A percentile compares a stretch with the other conserved stretches of the same genome.
These are phyloP conservation scores for Oryzias javanicus DNA, from an alignment of 2,113 vertebrate species.

Conservation along the genomic window DNA sequence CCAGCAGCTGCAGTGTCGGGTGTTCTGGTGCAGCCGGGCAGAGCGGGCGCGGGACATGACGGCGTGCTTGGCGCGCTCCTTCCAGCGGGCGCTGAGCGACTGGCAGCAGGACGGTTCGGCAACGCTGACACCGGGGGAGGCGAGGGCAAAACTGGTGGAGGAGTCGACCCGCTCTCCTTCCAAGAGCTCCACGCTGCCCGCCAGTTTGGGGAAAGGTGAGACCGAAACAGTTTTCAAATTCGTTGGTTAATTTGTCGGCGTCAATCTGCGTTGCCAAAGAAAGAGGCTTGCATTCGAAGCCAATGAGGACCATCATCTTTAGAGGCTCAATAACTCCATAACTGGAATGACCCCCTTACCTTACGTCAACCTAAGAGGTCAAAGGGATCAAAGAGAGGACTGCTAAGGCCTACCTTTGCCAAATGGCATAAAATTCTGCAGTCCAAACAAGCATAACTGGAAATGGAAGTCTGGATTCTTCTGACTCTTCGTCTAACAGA, in stretches of 20 bases:
- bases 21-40: slow-evolving; percentile 80
- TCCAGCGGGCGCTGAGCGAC: slow-evolving; percentile 78
- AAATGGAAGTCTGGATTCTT: slow-evolving; percentile 18
- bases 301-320: slow-evolving; percentile 69
- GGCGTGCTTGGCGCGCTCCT: slow-evolving; percentile 75
- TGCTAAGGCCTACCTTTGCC: too few relatives aligned
- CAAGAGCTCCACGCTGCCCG: slow-evolving; percentile 72
- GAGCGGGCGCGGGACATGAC: slow-evolving; percentile 79
- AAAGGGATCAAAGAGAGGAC: not conserved
- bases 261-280: too few relatives aligned
- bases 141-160: slow-evolving; percentile 33
- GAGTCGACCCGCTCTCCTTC: slow-evolving; percentile 45
- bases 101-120: slow-evolving; percentile 69
- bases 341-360: slow-evolving; percentile 68
- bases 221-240: not conserved
- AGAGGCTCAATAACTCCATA: slow-evolving; percentile 64
- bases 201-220: slow-evolving; percentile 79
- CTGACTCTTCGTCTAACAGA: slow-evolving; percentile 28
- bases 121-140: slow-evolving; percentile 46
- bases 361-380: slow-evolving; percentile 10
- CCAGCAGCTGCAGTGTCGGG: slow-evolving; percentile 81
- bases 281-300: slow-evolving; percentile 70
- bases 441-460: slow-evolving; percentile 30
- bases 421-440: not conserved
- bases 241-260: too few relatives aligned